A percentile compares a stretch with the other conserved stretches of the same genome.
Conservation (phyloP, 2,113 vertebrate genomes). For the Ceuthmochares aereus region DNA sequence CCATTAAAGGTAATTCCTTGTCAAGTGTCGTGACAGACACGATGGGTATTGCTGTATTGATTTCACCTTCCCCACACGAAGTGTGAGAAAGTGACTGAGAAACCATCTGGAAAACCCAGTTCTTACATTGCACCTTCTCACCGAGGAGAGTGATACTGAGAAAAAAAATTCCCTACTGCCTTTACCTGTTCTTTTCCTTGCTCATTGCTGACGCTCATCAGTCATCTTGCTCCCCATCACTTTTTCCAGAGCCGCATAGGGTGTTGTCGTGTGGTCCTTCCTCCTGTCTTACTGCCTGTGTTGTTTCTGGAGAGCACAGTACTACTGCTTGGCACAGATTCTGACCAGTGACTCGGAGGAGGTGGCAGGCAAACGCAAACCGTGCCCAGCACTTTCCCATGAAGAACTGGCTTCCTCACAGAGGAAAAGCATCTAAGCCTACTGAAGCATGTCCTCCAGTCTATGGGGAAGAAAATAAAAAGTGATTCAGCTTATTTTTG, state of each 20-base stretch:
- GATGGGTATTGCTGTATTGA: rapidly evolving
- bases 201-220: background rate
- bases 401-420: background rate
- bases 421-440: background rate
- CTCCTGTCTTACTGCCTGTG: background rate
- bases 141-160: background rate
- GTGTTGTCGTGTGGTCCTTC: background rate
- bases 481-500: conserved; percentile 14
- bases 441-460: conserved; percentile 7
- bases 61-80: background rate
- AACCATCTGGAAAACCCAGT: background rate
- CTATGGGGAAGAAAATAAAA: background rate
- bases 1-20: background rate
- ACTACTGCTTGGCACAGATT: background rate
- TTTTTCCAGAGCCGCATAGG: background rate
- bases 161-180: background rate
- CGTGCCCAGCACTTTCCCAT: background rate
- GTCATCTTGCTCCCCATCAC: background rate
- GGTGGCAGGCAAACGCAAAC: background rate
- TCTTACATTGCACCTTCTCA: background rate
- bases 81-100: background rate
- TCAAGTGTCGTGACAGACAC: background rate
- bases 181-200: background rate
- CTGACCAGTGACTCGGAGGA: background rate
- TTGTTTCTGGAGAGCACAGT: conserved; percentile 7